These are phyloP conservation scores for Abrostola tripartita DNA, from an alignment of 2,888 invertebrate genomes.

Conservation along the genomic window DNA sequence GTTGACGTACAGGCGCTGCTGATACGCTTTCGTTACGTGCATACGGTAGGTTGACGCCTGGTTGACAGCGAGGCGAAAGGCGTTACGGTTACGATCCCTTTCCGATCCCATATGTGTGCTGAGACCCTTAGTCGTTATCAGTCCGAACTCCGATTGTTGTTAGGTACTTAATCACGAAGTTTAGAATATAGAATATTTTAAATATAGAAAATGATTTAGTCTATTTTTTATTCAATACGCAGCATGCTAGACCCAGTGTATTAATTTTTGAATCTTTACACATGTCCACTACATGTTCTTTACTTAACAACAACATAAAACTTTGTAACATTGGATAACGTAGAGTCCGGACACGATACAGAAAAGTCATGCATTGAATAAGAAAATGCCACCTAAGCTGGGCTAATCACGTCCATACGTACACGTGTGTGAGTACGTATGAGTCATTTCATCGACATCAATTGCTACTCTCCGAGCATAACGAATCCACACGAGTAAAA, in stretches of 20 bases:
- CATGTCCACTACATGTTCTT: too few relatives aligned
- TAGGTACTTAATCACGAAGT: too few relatives aligned
- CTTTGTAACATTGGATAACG: neutral
- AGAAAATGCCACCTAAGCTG: constrained; percentile 19
- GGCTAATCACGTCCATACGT: constrained; percentile 23
- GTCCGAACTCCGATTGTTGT: too few relatives aligned
- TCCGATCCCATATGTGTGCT: constrained; percentile 26
- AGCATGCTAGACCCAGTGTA: too few relatives aligned
- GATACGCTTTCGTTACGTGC: constrained; percentile 37
- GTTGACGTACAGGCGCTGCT: constrained; percentile 41
- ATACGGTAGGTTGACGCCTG: constrained; percentile 41
- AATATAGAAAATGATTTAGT: too few relatives aligned
- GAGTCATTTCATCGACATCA: constrained; percentile 32
- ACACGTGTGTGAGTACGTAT: constrained; percentile 36
- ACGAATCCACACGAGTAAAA: constrained; percentile 34
- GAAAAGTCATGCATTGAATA: neutral
- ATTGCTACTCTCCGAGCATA: constrained; percentile 19
- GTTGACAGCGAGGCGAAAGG: constrained; percentile 40
- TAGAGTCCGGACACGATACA: neutral
- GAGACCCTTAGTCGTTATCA: neutral
- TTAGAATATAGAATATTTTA: too few relatives aligned
- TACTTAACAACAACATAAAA: too few relatives aligned
- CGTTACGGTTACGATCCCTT: constrained; percentile 36
- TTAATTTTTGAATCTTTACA: too few relatives aligned
- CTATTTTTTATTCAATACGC: too few relatives aligned